phyloP scores from a whole-genome alignment of 2,888 invertebrate species.

The Drosophila mayaguana region DNA sequence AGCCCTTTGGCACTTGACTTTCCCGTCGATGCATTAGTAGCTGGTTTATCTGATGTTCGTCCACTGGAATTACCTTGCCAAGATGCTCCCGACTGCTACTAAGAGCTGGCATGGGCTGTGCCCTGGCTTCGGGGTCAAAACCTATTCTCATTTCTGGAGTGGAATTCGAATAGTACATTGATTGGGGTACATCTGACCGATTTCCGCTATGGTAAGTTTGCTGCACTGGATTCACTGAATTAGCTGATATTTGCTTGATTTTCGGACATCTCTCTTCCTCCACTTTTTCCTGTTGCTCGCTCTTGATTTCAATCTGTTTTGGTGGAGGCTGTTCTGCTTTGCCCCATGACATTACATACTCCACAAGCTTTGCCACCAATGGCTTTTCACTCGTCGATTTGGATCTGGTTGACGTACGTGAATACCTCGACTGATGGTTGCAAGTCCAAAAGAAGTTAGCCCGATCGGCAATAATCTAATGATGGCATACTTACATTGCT shows the following conservation, averaged over 20 bases:
- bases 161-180: neutral
- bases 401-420: neutral
- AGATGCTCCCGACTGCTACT: neutral
- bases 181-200: neutral
- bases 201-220: neutral
- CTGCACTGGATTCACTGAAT: neutral
- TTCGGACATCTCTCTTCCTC: neutral
- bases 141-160: neutral
- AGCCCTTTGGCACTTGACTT: neutral
- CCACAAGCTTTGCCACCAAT: neutral
- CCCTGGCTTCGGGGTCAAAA: neutral
- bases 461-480: too few relatives aligned
- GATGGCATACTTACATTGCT: constrained; percentile 24
- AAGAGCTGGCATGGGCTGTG: neutral
- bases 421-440: neutral
- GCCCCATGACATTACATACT: constrained; percentile 15
- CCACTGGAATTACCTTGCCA: neutral
- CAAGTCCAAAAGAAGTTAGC: neutral
- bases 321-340: neutral
- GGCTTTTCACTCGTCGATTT: neutral
- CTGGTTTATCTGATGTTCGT: neutral
- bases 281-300: neutral
- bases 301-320: neutral
- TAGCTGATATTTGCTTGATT: neutral
- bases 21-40: neutral